phyloP scores from a whole-genome alignment of 2,797 vertebrate genomes.

The Natrix natrix region DNA sequence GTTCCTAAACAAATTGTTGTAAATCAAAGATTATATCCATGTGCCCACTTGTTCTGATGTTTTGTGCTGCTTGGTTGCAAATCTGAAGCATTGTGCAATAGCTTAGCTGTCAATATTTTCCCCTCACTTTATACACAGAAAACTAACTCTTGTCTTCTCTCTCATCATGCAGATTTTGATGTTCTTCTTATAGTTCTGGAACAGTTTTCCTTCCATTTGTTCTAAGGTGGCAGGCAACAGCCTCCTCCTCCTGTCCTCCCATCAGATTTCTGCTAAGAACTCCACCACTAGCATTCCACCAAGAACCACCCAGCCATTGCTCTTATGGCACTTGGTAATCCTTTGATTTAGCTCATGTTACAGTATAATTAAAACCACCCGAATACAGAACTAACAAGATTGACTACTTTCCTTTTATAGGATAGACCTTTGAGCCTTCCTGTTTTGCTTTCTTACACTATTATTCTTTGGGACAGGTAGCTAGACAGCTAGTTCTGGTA shows the following conservation, averaged over 20 bases:
- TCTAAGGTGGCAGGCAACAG: constrained; percentile 19
- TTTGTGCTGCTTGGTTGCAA: constrained; percentile 6
- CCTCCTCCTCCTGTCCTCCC: neutral
- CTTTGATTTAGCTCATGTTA: constrained; percentile 65
- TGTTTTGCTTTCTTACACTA: constrained; percentile 38
- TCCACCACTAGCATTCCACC: constrained; percentile 55
- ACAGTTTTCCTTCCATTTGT: neutral
- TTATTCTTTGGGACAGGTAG: constrained; percentile 20
- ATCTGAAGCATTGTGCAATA: neutral
- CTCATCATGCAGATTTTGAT: constrained; percentile 7
- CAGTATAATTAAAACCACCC: constrained; percentile 66
- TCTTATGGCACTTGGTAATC: constrained; percentile 51
- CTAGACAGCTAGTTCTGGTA: neutral
- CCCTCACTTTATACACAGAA: neutral
- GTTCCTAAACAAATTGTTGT: neutral
- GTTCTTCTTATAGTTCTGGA: constrained; percentile 35
- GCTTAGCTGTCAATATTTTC: neutral
- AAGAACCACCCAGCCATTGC: constrained; percentile 50
- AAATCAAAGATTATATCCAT: neutral
- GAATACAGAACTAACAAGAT: constrained; percentile 65
- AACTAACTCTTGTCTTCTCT: neutral
- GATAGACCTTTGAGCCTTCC: constrained; percentile 18
- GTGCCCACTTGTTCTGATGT: neutral
- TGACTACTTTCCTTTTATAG: constrained; percentile 35
- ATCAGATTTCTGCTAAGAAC: constrained; percentile 44